phyloP scores from a whole-genome alignment of 23 tunicate species.

The Pegea sp. region DNA sequence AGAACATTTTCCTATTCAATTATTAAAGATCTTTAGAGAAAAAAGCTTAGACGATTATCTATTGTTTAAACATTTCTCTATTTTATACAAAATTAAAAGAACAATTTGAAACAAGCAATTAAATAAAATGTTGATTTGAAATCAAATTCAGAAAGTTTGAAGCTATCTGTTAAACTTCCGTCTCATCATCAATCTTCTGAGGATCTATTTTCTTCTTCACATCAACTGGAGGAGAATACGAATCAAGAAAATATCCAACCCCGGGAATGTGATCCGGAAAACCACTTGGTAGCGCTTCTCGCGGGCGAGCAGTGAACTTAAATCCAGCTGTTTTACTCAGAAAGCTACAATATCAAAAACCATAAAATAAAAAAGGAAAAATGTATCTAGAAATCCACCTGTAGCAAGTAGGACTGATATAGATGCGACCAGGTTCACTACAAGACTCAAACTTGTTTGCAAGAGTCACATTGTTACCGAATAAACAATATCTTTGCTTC shows the following conservation, averaged over 20 bases:
- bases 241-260: constrained; percentile 39
- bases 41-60: no score
- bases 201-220: no score
- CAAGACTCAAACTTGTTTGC: constrained; percentile 84
- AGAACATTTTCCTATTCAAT: no score
- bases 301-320: constrained; percentile 40
- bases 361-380: not conserved
- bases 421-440: constrained; percentile 54
- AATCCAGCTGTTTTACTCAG: constrained; percentile 39
- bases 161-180: no score
- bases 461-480: constrained; percentile 83
- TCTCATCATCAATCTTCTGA: no score
- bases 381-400: constrained; percentile 5
- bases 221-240: constrained; percentile 14
- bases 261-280: constrained; percentile 41
- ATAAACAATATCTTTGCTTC: constrained; percentile 88
- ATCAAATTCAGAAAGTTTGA: no score
- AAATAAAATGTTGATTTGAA: no score
- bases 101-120: no score
- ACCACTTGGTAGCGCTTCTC: constrained; percentile 39
- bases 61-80: no score
- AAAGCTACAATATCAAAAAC: constrained; percentile 7
- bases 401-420: constrained; percentile 74
- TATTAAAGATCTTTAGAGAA: no score
- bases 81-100: no score